phyloP scores from a whole-genome alignment of 2,113 vertebrate species.

The Cervus canadensis region DNA sequence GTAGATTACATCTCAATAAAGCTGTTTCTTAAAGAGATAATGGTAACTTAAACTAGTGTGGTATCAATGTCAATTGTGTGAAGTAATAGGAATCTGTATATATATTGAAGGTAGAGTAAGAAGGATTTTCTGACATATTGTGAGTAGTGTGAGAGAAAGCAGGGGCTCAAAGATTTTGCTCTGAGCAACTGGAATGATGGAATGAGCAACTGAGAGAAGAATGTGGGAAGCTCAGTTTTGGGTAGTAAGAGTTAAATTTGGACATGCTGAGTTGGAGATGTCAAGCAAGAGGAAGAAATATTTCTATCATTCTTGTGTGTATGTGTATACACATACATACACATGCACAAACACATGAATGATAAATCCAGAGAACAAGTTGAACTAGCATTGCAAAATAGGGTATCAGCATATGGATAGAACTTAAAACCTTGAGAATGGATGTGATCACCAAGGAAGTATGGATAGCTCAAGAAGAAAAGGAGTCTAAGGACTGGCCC shows the following conservation, averaged over 20 bases:
- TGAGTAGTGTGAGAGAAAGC: not conserved
- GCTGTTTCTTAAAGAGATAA: not conserved
- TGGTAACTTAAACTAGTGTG: not conserved
- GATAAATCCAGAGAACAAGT: not conserved
- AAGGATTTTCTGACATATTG: constrained; percentile 27
- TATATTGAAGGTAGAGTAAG: constrained; percentile 39
- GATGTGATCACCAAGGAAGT: not conserved
- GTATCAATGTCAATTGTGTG: not conserved
- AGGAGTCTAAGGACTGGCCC: not conserved
- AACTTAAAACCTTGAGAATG: constrained; percentile 30
- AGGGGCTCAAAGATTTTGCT: constrained; percentile 20
- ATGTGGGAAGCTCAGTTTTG: not conserved
- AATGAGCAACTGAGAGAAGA: constrained; percentile 21
- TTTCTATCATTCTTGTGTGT: not conserved
- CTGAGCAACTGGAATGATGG: constrained; percentile 33
- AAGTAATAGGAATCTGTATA: not conserved
- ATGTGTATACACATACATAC: too few species aligned
- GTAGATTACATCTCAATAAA: constrained; percentile 28
- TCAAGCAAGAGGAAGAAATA: constrained; percentile 3
- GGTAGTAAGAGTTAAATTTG: constrained; percentile 11
- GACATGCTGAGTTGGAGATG: constrained; percentile 25
- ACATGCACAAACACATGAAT: not conserved
- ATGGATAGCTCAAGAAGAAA: not conserved
- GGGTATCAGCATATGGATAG: constrained; percentile 22
- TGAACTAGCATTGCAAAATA: constrained; percentile 21